Evolutionary conservation across 2,797 vertebrate species (phyloP).

Genomic region (Vespertilio murinus): DNA sequence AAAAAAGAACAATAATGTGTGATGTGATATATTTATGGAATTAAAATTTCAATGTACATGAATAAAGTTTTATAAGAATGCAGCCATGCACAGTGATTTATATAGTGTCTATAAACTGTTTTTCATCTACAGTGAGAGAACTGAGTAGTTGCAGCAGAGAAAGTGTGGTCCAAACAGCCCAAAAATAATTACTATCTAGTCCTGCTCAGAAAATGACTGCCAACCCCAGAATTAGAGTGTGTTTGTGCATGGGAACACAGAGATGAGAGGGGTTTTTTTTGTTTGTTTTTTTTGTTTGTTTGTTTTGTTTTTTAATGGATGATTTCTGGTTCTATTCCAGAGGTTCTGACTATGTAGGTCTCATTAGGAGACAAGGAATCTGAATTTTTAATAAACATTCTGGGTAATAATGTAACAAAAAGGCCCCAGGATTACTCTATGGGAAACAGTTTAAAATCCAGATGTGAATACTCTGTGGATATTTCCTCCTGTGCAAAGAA

Average conservation of each 20-base stretch:
- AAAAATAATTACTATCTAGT: neutral
- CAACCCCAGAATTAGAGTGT: neutral
- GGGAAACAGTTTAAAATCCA: neutral
- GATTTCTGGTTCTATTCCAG: neutral
- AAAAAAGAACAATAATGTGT: neutral
- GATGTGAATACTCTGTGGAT: neutral
- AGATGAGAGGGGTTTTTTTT: fast-evolving
- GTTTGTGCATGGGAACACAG: neutral
- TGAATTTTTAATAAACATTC: neutral
- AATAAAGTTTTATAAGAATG: neutral
- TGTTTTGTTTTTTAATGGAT: neutral
- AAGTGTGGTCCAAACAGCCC: neutral
- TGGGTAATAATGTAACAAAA: neutral
- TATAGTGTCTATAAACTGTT: neutral
- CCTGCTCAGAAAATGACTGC: neutral
- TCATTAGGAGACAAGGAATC: neutral
- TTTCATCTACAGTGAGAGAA: neutral
- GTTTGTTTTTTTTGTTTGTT: no score
- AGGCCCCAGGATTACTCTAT: neutral
- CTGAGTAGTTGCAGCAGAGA: neutral
- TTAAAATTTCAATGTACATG: neutral
- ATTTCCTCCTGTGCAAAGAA: neutral
- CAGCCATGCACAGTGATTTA: neutral
- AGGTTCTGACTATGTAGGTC: neutral
- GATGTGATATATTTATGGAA: neutral